These are phyloP conservation scores for Liodrosophila aerea DNA, from an alignment of 2,888 invertebrate genomes.

Conservation along the genomic window DNA sequence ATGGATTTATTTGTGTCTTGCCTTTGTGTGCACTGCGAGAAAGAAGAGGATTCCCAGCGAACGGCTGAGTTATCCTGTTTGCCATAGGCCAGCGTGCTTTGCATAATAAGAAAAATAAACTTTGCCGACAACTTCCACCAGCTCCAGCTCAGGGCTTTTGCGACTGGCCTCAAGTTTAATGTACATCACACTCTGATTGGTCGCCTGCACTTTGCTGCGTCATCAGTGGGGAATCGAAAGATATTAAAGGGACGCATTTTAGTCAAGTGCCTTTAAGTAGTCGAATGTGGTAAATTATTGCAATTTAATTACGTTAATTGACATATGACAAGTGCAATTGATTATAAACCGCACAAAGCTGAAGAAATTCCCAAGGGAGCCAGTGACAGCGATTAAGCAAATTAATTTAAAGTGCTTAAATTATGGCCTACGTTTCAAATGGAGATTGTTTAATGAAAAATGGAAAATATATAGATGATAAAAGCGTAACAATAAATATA, in stretches of 20 bases:
- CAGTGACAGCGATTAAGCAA: constrained; percentile 2
- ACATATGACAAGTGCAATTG: constrained; percentile 42
- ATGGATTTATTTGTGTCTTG: constrained; percentile 63
- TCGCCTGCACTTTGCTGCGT: background rate
- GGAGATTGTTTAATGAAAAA: constrained; percentile 10
- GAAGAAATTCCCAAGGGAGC: constrained; percentile 25
- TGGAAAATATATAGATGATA: no score
- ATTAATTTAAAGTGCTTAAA: constrained; percentile 36
- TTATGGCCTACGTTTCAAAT: no score
- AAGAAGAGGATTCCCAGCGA: constrained; percentile 39
- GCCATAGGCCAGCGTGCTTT: constrained; percentile 55
- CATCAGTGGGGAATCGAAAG: constrained; percentile 25
- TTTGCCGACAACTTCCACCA: constrained; percentile 19
- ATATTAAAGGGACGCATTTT: background rate
- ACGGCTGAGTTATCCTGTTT: constrained; percentile 20
- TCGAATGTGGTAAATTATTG: constrained; percentile 13
- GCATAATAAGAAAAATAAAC: constrained; percentile 58
- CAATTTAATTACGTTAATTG: constrained; percentile 54
- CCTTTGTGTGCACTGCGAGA: constrained; percentile 39
- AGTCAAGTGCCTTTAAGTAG: constrained; percentile 33
- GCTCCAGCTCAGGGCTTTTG: constrained; percentile 17
- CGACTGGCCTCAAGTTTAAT: constrained; percentile 48
- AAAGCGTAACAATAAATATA: background rate
- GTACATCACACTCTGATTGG: constrained; percentile 29
- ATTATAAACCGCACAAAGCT: constrained; percentile 27